These are phyloP conservation scores for Volucella bombylans DNA, from an alignment of 2,888 invertebrate species.

Conservation along the genomic window DNA sequence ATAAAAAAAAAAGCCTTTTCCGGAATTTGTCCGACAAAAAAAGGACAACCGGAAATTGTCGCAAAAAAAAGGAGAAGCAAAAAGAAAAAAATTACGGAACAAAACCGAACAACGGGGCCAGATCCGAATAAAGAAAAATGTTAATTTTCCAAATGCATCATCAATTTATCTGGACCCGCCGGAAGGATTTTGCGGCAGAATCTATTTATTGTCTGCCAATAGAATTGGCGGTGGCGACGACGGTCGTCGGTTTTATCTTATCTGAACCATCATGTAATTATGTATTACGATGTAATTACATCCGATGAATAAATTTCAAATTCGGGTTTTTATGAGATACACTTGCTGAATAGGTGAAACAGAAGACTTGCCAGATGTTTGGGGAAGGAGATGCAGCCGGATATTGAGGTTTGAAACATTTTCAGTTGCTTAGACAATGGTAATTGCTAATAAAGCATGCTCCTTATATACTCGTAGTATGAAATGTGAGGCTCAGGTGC, in stretches of 20 bases:
- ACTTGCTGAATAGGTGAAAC: too few species aligned
- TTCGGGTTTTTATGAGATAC: background rate
- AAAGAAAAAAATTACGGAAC: slow-evolving; percentile 2
- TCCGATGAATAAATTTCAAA: slow-evolving; percentile 39
- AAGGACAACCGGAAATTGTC: slow-evolving; percentile 66
- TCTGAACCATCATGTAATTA: slow-evolving; percentile 45
- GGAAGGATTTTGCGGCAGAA: slow-evolving; percentile 63
- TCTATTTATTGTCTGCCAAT: slow-evolving; percentile 63
- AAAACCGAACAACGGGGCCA: slow-evolving; percentile 10
- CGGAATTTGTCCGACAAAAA: slow-evolving; percentile 47
- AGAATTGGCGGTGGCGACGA: slow-evolving; percentile 35
- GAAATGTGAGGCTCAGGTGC: too few species aligned
- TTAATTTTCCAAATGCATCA: slow-evolving; percentile 73
- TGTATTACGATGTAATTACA: slow-evolving; percentile 50
- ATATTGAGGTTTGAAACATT: too few species aligned
- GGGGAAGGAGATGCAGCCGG: too few species aligned
- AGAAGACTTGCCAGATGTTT: too few species aligned
- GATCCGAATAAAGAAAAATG: slow-evolving; percentile 68
- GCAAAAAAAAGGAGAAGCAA: slow-evolving; percentile 29
- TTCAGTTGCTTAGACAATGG: too few species aligned
- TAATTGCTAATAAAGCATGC: too few species aligned
- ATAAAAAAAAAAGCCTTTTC: slow-evolving; percentile 52
- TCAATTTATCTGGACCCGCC: slow-evolving; percentile 68
- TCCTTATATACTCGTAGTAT: too few species aligned
- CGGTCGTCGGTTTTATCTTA: slow-evolving; percentile 34